Percentiles rank a stretch among this genome's conserved stretches.
These are phyloP conservation scores for Chelmon rostratus DNA, from an alignment of 2,797 vertebrate genomes.

Conservation along the genomic window DNA sequence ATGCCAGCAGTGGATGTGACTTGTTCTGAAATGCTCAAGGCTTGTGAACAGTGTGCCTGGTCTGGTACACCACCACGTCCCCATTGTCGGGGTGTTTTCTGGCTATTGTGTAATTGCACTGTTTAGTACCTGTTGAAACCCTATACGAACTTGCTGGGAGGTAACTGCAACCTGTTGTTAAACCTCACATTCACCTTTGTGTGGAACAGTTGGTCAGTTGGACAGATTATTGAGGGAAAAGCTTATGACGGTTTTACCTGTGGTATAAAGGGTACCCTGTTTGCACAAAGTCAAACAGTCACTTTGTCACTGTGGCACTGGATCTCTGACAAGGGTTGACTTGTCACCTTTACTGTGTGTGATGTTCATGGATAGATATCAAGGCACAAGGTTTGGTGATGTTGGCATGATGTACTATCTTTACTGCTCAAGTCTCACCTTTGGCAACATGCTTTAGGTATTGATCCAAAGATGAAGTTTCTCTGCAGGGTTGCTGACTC, in stretches of 20 bases:
- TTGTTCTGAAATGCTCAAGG: slow-evolving; percentile 44
- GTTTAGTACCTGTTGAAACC: slow-evolving; percentile 18
- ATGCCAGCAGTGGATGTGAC: slow-evolving; percentile 31
- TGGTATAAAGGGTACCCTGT: neutral
- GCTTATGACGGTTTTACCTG: neutral
- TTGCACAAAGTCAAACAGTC: slow-evolving; percentile 10
- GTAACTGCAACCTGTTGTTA: slow-evolving; percentile 14
- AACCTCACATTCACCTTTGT: slow-evolving; percentile 9
- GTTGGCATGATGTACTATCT: neutral
- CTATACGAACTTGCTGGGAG: neutral
- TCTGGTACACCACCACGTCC: neutral
- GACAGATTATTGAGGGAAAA: slow-evolving; percentile 1
- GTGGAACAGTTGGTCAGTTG: slow-evolving; percentile 5
- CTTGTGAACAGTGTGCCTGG: slow-evolving; percentile 1
- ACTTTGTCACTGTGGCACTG: slow-evolving; percentile 1
- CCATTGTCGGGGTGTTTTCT: slow-evolving; percentile 8
- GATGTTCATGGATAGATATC: neutral
- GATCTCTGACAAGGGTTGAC: neutral
- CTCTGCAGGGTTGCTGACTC: slow-evolving; percentile 3
- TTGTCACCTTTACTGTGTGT: slow-evolving; percentile 17
- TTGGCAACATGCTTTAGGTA: neutral
- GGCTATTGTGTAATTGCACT: slow-evolving; percentile 8
- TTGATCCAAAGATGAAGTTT: slow-evolving; percentile 6
- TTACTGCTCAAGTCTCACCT: slow-evolving; percentile 7
- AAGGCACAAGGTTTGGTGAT: neutral